A percentile compares a stretch with the other conserved stretches of the same genome.
Evolutionary conservation across 2,888 invertebrate species (phyloP).

Genomic region (Sialis fuliginosa): DNA sequence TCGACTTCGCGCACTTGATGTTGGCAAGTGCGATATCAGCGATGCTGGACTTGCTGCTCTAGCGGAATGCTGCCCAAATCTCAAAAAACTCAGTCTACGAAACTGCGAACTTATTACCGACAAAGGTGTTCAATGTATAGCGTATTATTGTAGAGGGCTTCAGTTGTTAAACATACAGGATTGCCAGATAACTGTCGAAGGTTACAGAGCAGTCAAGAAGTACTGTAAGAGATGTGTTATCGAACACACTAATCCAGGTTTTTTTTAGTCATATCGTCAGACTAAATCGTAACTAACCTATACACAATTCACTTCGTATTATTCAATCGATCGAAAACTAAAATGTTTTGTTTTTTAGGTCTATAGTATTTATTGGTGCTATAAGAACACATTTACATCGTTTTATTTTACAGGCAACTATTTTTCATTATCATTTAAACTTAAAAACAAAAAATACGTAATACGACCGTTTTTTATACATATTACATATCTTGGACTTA

Average conservation of each 20-base stretch:
- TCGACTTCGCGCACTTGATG: slow-evolving; percentile 68
- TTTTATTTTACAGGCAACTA: too few species aligned
- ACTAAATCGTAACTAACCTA: too few species aligned
- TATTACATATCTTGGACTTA: too few species aligned
- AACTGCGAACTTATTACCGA: slow-evolving; percentile 87
- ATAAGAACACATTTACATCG: too few species aligned
- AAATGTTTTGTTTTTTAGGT: too few species aligned
- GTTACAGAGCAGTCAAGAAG: slow-evolving; percentile 80
- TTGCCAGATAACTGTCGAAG: slow-evolving; percentile 75
- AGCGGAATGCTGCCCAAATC: slow-evolving; percentile 76
- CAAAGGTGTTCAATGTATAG: slow-evolving; percentile 70
- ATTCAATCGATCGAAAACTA: too few species aligned
- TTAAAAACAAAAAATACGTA: too few species aligned
- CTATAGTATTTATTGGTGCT: too few species aligned
- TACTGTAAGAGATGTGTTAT: slow-evolving; percentile 86
- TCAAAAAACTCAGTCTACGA: slow-evolving; percentile 75
- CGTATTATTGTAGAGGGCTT: slow-evolving; percentile 76
- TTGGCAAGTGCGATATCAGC: slow-evolving; percentile 87
- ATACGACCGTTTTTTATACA: too few species aligned
- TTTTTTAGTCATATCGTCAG: slow-evolving; percentile 35
- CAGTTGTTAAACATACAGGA: slow-evolving; percentile 88
- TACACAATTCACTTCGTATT: too few species aligned
- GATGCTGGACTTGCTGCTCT: slow-evolving; percentile 74
- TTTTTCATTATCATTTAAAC: too few species aligned
- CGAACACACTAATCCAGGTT: slow-evolving; percentile 89